Percentiles rank a stretch among this genome's conserved stretches.
Evolutionary conservation across 2,888 invertebrate species (phyloP).

Genomic region (Xestia ashworthii): DNA sequence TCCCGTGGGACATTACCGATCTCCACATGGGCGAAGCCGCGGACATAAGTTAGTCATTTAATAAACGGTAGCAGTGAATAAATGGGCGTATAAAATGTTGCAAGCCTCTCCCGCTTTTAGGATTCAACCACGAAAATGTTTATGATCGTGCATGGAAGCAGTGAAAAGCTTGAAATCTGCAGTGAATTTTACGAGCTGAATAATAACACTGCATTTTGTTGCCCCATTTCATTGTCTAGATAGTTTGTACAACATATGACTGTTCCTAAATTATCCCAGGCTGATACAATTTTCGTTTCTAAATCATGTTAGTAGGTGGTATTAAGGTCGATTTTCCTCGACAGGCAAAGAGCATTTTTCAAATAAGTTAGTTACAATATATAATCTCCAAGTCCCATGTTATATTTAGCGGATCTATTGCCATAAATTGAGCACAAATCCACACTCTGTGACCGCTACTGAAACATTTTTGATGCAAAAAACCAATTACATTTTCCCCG

Average conservation of each 20-base stretch:
- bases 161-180: constrained; percentile 1
- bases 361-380: not conserved
- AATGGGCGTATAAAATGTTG: constrained; percentile 16
- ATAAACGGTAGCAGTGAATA: not conserved
- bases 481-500: not conserved
- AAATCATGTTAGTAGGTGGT: no score
- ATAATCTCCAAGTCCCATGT: not conserved
- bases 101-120: constrained; percentile 2
- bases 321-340: no score
- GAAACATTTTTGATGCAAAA: no score
- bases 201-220: constrained; percentile 31
- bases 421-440: no score
- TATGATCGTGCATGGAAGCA: constrained; percentile 5
- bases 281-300: no score
- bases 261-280: not conserved
- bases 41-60: not conserved
- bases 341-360: not conserved
- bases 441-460: no score
- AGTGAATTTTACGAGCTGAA: constrained; percentile 2
- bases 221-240: not conserved
- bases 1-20: no score
- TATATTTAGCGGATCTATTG: no score
- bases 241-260: not conserved
- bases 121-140: constrained; percentile 21
- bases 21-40: no score